Evolutionary conservation across 1,140 invertebrate species (phyloP).

Genomic region (Cyclina sinensis): DNA sequence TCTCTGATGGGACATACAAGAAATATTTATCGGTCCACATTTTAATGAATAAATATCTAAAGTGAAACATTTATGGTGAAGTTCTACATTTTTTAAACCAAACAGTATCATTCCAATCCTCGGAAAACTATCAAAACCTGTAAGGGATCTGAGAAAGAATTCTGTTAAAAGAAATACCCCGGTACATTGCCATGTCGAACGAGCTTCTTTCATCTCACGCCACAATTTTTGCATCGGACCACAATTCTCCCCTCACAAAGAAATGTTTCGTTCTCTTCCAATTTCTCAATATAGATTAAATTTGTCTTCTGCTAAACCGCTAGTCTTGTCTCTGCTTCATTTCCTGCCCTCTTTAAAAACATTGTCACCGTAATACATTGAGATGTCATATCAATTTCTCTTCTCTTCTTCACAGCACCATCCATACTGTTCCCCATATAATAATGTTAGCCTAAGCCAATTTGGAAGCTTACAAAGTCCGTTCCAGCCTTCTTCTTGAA

Average conservation of each 20-base stretch:
- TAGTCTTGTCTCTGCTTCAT: conserved; percentile 21
- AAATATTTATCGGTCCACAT: background rate
- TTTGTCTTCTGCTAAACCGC: conserved; percentile 38
- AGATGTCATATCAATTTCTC: conserved; percentile 67
- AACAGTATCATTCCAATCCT: no score
- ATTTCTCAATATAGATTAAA: conserved; percentile 58
- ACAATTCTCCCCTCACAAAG: conserved; percentile 10
- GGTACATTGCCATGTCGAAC: no score
- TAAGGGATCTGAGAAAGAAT: no score
- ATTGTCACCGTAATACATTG: conserved; percentile 52
- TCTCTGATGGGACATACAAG: conserved; percentile 3
- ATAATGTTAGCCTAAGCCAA: conserved; percentile 68
- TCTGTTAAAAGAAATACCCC: no score
- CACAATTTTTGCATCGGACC: no score
- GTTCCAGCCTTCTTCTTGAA: conserved; percentile 66
- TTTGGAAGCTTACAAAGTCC: conserved; percentile 57
- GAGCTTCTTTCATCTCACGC: no score
- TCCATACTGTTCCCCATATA: conserved; percentile 59
- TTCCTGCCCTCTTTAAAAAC: conserved; percentile 57
- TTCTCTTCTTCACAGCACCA: conserved; percentile 12
- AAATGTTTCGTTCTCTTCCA: background rate
- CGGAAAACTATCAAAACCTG: no score
- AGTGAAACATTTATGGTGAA: background rate
- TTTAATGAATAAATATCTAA: conserved; percentile 1
- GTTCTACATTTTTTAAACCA: no score